Evolutionary conservation across 1,140 invertebrate species (phyloP), one percentile per base, ranked within the genome.

Genomic region (Colletes latitarsis): DNA sequence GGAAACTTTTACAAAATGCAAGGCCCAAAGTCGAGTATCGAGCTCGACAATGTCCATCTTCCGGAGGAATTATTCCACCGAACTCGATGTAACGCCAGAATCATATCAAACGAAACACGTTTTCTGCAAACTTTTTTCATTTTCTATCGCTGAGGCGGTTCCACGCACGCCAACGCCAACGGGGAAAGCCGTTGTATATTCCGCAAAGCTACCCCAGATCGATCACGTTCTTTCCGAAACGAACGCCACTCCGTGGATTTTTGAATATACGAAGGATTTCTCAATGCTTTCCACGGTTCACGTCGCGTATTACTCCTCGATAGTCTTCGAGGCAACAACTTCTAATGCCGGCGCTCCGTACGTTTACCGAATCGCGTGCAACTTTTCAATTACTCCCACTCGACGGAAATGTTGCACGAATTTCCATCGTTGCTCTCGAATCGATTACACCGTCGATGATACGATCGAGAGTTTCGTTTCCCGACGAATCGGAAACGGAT

Each of bases 301-400:
- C 30, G 30, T 30, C 30, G 30, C 30, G 30, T 30, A 30, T 30
- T 30, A 30, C 30, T 30, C 30, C 30, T 0, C 30, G 30, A 30
- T 30, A 30, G 30, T 30, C 30, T 30, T 39, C 53, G 53, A n/a
- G 10, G 17, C 49, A 9, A 49, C 41, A 9, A 3, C 39, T 43
- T 58, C 0, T 21, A 14, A 60, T 21, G 55, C 41, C 30, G 30
- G 8, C 6, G 12, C 53, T 30, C 10, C 43, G 17, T n/a, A 55
- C 41, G n/a, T 52, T 43, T 57, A 1, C 53, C 15, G 10, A 41
- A 6, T 49, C n/a, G 19, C 30, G 17, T 15, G 21, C 55, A 63
- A 74, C 58, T 53, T 73, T 75, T 17, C 49, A 60, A 72, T 62
- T 73, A 62, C 15, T 6, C 39, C 14, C 1, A 15, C 41, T 30